Base-by-base conservation (phyloP, 2,797 vertebrate genomes). In the Anguilla megastoma region DNA sequence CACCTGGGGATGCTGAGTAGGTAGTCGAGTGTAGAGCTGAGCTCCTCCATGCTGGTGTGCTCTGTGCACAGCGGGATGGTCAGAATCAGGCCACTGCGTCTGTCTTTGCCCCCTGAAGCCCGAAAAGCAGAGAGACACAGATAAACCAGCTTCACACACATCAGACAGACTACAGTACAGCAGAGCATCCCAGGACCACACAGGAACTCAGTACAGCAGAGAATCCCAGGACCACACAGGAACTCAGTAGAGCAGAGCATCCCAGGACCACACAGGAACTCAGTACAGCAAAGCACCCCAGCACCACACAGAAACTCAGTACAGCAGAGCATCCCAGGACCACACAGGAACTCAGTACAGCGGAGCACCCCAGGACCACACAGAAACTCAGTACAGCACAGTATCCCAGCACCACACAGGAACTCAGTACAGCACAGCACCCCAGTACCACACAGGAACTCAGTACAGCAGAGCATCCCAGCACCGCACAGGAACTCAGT, bases 1-100 rank as follows among this genome's bases (percentile, higher is more conserved):
- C 94, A 99, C 98, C 98, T 99, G 94, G 99, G 99, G 92, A 99
- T 99, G 94, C 98, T 97, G 60, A 99, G 98, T 86, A 99, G 96
- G 91, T 99, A 99, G 94, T 99, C 98, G 90, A 99, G 95, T 0
- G 99, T 99, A 91, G 97, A 95, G 87, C 98, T 98, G 89, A 99
- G 96, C 92, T 99, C 99, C 91, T 99, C 99, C 98, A 99, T 98
- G 93, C 96, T 99, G 27, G 98, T 99, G 95, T 99, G 99, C 88
- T 99, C 98, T 0, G 98, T 98, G 90, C 98, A 97, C 93, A 99
- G 95, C 85, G 99, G 99, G 95, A 99, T 99, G 90, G 98, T 99
- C 93, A 99, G 95, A 95, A 99, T 99, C 94, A 99, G 97, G 90
- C 99, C 99, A 90, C 98, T 99, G 91, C 98, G 97, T 90, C 98